Evolutionary conservation across 2,888 invertebrate species (phyloP), one percentile per base, ranked within the genome.

Genomic region (Temnothorax rugatulus): DNA sequence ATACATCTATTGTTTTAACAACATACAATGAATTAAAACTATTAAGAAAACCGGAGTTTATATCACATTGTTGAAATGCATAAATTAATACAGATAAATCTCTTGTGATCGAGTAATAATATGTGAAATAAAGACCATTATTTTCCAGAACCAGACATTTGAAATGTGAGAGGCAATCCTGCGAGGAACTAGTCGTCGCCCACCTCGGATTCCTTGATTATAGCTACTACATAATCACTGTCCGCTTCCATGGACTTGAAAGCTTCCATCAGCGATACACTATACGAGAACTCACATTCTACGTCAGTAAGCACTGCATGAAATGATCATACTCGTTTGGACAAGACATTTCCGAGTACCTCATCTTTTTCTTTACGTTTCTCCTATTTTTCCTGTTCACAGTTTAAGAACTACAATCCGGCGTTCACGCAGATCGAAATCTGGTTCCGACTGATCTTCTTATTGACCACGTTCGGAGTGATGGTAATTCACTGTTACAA

Each of bases 321-420:
- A 87, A 79, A 84, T 87, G 84, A 86, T 79, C 47, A 52, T 57
- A 54, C 38, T 59, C 47, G 44, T 59, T 68, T 63, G 69, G 38
- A 44, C 2, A 34, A 1, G 21, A n/a, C 57, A 71, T 73, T 57
- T 11, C 47, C 64, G 38, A 76, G 13, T 29, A 69, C 15, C 81
- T 13, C 5, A 34, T 64, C 3, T 52, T 38, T 25, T 47, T 52
- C 29, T 47, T 84, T 29, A 29, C 64, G 18, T 52, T 74, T 84
- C 83, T 71, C 59, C 90, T 88, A 63, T 71, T 77, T 69, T 76
- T 75, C 87, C 88, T 90, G 85, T 89, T 96, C 97, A 84, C 96
- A 99, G 99, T 99, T 99, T 94, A 99, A 99, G 95, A 98, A 98
- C 4, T 99, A 99, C 95, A 99, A 99, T 95, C 98, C 99, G 68